A percentile compares a stretch with the other conserved stretches of the same genome.
These are phyloP conservation scores for Lochmaea crataegi DNA, from an alignment of 2,888 invertebrate genomes.

Conservation along the genomic window DNA sequence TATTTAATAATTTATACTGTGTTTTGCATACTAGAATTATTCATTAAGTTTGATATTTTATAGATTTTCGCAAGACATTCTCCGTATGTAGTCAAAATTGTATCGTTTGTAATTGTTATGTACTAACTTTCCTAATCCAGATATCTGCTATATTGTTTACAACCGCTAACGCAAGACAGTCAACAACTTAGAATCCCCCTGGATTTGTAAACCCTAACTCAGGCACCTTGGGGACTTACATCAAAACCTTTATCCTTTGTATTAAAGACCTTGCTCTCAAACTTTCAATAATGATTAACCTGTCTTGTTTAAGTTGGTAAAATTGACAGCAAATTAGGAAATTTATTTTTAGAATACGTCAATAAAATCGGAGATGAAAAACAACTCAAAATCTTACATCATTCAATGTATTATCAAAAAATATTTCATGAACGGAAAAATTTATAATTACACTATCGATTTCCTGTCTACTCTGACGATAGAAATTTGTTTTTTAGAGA, in stretches of 20 bases:
- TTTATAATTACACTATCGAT: too few species aligned
- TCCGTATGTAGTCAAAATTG: neutral
- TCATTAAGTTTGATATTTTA: neutral
- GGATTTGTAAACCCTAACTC: conserved; percentile 1
- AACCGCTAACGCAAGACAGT: neutral
- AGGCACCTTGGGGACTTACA: neutral
- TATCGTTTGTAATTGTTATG: neutral
- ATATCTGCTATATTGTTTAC: conserved; percentile 10
- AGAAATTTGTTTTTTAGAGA: too few species aligned
- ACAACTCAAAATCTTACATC: neutral
- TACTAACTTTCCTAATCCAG: neutral
- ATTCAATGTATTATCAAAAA: too few species aligned
- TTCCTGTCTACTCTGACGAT: too few species aligned
- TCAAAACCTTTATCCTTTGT: conserved; percentile 1
- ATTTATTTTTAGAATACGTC: neutral
- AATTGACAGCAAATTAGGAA: neutral
- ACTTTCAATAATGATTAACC: neutral
- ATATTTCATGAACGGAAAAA: too few species aligned
- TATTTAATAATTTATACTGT: too few species aligned
- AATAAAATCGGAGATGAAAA: neutral
- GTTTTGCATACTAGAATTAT: neutral
- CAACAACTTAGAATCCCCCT: neutral
- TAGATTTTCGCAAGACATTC: neutral
- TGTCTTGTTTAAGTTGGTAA: neutral
- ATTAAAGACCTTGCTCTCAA: neutral